Base-by-base conservation (phyloP, 2,113 vertebrate species). In the Dascyllus trimaculatus region DNA sequence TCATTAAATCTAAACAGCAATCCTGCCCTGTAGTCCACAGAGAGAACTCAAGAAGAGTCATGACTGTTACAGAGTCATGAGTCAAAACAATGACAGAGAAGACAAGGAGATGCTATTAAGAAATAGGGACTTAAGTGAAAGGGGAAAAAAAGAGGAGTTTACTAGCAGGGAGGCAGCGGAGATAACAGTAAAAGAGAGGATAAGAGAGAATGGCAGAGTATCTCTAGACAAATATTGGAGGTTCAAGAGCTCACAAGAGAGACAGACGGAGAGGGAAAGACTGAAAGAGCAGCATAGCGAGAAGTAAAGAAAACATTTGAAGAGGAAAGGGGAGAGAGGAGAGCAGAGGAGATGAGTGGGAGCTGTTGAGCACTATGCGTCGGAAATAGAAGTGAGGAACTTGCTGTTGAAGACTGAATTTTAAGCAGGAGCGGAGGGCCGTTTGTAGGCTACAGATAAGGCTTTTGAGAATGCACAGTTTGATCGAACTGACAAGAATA, bases 211-310 rank as follows among this genome's bases (percentile, higher is more conserved):
- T 75, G 67, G 71, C 45, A 62, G 59, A 80, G 80, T 71, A 71
- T 74, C 79, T 85, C 48, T 48, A 81, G 77, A 88, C 74, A 87
- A 87, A 90, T 86, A 88, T 85, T 85, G 64, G 71, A 84, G 68
- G 81, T 83, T 87, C 48, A 81, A 82, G 87, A 78, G 62, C 84
- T 88, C 73, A 84, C 52, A 24, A 77, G 80, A 78, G 76, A 86
- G 75, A 81, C 57, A 58, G 75, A 67, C 25, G 70, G 52, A 43
- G 76, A 79, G 62, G 57, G 75, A 62, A 54, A 52, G 71, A 63
- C 64, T 15, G 72, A 82, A 68, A 24, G 71, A 78, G 76, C 38
- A 8, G 71, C 24, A 14, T 35, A 40, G 81, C 1, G 29, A 78
- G 75, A 56, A 75, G 73, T 54, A 75, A 81, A 75, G 70, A 85